These are phyloP conservation scores for Oxyura jamaicensis DNA, from an alignment of 2,113 vertebrate species.

Conservation along the genomic window DNA sequence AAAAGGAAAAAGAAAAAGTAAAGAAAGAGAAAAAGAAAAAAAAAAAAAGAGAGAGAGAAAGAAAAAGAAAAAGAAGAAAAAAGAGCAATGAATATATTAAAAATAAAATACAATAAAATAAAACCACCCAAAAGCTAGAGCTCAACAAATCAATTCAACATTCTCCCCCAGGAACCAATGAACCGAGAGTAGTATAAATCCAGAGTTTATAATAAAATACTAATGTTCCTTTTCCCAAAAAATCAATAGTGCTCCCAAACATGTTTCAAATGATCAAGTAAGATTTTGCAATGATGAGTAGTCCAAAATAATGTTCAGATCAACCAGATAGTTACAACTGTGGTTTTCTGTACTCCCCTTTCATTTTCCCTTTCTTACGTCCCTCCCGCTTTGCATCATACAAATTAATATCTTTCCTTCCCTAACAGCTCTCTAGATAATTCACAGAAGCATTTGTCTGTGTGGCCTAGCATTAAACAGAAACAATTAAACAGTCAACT, in stretches of 20 bases:
- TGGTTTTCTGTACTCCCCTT: slow-evolving; percentile 24
- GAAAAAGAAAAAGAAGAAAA: not conserved
- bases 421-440: slow-evolving; percentile 71
- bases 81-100: not conserved
- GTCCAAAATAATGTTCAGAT: slow-evolving; percentile 14
- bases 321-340: slow-evolving; percentile 26
- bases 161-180: slow-evolving; percentile 1
- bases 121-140: not conserved
- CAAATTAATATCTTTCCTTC: slow-evolving; percentile 70
- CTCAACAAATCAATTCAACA: slow-evolving; percentile 25
- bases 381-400: slow-evolving; percentile 54
- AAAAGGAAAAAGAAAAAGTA: not conserved
- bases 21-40: no score
- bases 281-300: slow-evolving; percentile 19
- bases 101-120: not conserved
- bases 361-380: slow-evolving; percentile 53
- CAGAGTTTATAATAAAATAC: slow-evolving; percentile 54
- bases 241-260: slow-evolving; percentile 45
- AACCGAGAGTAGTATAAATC: not conserved
- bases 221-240: not conserved
- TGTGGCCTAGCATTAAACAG: slow-evolving; percentile 70
- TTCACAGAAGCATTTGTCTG: slow-evolving; percentile 67
- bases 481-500: slow-evolving; percentile 71
- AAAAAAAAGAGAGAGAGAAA: no score
- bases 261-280: slow-evolving; percentile 34